Conservation (phyloP, 1,140 invertebrate genomes). For the Drosophila micromelanica region DNA sequence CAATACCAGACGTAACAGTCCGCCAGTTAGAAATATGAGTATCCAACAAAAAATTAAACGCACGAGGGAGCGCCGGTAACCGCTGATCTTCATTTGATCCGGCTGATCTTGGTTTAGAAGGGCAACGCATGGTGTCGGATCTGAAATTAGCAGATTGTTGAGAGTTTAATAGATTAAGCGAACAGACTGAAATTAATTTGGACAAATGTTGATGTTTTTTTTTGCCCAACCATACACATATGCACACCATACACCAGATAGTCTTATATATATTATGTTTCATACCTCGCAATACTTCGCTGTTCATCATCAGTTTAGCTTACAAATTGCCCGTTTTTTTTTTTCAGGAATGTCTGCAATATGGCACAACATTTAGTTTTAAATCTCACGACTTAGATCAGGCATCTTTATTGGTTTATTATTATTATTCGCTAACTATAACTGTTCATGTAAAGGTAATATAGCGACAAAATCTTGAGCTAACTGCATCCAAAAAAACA, state of each 20-base stretch:
- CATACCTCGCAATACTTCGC: constrained; percentile 55
- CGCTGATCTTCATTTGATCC: constrained; percentile 89
- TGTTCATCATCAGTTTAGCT: constrained; percentile 47
- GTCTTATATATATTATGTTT: constrained; percentile 3
- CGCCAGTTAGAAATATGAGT: constrained; percentile 88
- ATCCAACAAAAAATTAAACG: constrained; percentile 87
- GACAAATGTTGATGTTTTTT: too few relatives aligned
- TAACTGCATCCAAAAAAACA: too few relatives aligned
- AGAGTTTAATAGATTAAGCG: too few relatives aligned
- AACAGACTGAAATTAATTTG: too few relatives aligned
- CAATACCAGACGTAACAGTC: constrained; percentile 91
- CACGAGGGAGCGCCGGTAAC: constrained; percentile 86
- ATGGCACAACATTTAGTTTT: constrained; percentile 25
- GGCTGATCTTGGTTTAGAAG: constrained; percentile 88
- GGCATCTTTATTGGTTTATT: background rate
- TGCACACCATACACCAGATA: constrained; percentile 11
- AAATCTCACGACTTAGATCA: background rate
- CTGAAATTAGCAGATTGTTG: constrained; percentile 32
- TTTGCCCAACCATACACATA: background rate
- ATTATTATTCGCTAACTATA: too few relatives aligned
- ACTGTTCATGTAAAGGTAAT: too few relatives aligned
- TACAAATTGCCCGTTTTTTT: constrained; percentile 8
- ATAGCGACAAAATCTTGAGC: too few relatives aligned
- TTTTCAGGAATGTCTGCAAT: constrained; percentile 29
- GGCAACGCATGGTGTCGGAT: constrained; percentile 60